These are phyloP conservation scores for Cariama cristata DNA, from an alignment of 2,113 vertebrate genomes.

Conservation along the genomic window DNA sequence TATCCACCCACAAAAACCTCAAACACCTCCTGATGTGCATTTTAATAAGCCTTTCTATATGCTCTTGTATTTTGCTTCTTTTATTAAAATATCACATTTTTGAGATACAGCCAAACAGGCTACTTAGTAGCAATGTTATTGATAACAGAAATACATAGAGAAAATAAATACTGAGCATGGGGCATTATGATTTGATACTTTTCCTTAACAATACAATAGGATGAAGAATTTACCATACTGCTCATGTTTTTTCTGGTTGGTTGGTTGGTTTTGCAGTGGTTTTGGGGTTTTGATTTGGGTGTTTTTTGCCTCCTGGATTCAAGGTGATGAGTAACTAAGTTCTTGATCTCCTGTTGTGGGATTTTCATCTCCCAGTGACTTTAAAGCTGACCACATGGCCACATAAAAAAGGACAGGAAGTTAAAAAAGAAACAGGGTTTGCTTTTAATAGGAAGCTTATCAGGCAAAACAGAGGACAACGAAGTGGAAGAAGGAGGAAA, in stretches of 20 bases:
- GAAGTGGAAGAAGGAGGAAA: background rate
- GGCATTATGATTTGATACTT: background rate
- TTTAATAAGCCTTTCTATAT: background rate
- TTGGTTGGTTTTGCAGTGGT: background rate
- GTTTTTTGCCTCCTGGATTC: background rate
- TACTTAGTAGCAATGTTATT: background rate
- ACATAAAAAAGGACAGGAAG: background rate
- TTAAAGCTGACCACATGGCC: background rate
- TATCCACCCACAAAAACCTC: background rate
- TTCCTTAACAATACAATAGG: background rate
- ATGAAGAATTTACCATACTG: background rate
- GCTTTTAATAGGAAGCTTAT: background rate
- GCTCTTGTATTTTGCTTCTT: background rate
- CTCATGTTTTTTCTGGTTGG: background rate
- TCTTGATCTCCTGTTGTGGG: background rate
- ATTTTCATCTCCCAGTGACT: background rate
- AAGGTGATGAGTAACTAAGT: background rate
- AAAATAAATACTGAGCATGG: background rate
- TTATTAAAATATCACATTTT: background rate
- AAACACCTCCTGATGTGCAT: background rate
- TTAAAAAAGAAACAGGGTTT: background rate
- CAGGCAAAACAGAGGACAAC: background rate
- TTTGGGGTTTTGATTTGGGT: accelerated
- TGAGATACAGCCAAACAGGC: background rate
- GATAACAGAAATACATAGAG: background rate